Evolutionary conservation across 2,113 vertebrate species (phyloP).

Genomic region (Epinephelus cyanopodus): DNA sequence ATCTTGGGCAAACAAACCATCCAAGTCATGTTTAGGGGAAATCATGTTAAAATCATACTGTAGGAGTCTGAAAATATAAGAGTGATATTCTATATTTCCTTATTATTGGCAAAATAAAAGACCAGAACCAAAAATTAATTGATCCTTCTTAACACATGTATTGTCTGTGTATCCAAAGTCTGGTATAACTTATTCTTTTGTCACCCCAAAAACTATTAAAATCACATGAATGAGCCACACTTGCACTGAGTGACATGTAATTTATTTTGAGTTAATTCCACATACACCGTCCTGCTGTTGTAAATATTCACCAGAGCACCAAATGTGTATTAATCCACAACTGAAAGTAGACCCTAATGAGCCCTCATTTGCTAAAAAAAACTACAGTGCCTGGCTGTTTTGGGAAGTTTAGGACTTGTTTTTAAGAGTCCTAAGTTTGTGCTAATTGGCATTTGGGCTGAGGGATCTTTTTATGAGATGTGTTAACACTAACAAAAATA

Average conservation of each 20-base stretch:
- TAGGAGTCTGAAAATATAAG: neutral
- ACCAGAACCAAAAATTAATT: too few species aligned
- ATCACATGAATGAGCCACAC: neutral
- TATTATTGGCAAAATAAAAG: neutral
- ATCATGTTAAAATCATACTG: neutral
- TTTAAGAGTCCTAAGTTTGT: neutral
- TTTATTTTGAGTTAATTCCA: neutral
- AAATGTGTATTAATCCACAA: neutral
- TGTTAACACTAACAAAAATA: neutral
- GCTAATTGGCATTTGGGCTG: neutral
- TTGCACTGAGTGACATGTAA: neutral
- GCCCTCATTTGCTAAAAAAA: neutral
- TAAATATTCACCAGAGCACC: neutral
- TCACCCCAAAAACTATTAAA: too few species aligned
- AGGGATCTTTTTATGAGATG: neutral
- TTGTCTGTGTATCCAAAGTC: too few species aligned
- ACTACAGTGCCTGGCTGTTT: neutral
- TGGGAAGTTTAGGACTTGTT: neutral
- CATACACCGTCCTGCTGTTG: neutral
- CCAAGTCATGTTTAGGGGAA: neutral
- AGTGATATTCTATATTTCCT: neutral
- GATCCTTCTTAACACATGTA: too few species aligned
- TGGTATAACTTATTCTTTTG: neutral
- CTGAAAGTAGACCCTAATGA: neutral
- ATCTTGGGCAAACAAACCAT: neutral